These are phyloP conservation scores for Orycteropus afer DNA, from an alignment of 2,113 vertebrate genomes.

Conservation along the genomic window DNA sequence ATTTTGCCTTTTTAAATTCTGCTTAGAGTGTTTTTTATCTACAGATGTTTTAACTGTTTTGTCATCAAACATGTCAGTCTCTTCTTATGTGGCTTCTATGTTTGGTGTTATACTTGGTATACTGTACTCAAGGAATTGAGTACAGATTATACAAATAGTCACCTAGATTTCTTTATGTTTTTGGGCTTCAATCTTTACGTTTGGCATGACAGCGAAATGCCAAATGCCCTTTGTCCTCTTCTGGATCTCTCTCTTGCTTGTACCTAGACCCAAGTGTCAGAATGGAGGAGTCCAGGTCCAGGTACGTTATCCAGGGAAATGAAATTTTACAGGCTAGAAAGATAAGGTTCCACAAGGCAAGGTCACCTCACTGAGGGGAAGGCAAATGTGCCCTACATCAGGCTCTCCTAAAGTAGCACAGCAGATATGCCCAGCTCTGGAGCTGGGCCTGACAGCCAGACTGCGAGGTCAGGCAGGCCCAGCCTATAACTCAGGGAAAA, in stretches of 20 bases:
- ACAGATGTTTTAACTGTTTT: not conserved
- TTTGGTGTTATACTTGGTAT: not conserved
- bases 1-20: not conserved
- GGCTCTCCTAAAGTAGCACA: not conserved
- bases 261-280: rapidly evolving
- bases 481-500: not conserved
- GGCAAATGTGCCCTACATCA: not conserved
- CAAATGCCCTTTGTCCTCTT: not conserved
- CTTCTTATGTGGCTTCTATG: not conserved
- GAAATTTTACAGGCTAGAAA: not conserved
- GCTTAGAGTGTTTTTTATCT: not conserved
- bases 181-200: not conserved
- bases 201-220: not conserved
- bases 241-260: not conserved
- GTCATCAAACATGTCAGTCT: not conserved
- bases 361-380: not conserved
- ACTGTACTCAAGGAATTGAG: not conserved
- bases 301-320: not conserved
- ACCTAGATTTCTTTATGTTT: not conserved
- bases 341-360: not conserved
- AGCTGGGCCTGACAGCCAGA: not conserved
- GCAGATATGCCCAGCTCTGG: not conserved
- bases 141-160: not conserved
- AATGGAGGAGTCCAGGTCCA: not conserved
- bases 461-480: not conserved